Conservation (phyloP, 2,888 invertebrate genomes). For the Nineta flava region DNA sequence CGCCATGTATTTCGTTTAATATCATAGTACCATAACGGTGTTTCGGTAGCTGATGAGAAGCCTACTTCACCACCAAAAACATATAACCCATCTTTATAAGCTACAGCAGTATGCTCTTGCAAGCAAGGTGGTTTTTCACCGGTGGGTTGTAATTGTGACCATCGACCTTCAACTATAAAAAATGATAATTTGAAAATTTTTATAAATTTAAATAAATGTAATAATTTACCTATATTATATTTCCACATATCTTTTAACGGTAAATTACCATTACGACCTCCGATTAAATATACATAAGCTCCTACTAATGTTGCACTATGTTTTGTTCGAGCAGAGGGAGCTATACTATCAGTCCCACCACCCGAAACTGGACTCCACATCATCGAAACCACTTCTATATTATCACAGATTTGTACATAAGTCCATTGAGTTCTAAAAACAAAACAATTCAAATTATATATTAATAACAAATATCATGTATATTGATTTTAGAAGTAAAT, state of each 20-base stretch:
- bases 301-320: constrained; percentile 66
- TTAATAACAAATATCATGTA: too few species aligned
- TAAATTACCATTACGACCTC: constrained; percentile 67
- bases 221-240: constrained; percentile 58
- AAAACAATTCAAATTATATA: too few species aligned
- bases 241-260: constrained; percentile 78
- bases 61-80: constrained; percentile 81
- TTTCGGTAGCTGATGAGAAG: constrained; percentile 57
- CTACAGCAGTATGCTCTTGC: constrained; percentile 74
- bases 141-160: constrained; percentile 54
- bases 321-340: constrained; percentile 59
- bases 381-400: constrained; percentile 2
- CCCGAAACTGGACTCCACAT: constrained; percentile 46
- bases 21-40: constrained; percentile 73
- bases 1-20: constrained; percentile 44
- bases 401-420: too few species aligned
- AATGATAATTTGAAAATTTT: constrained; percentile 15
- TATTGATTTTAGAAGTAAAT: too few species aligned
- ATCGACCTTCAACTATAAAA: constrained; percentile 55
- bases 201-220: constrained; percentile 10
- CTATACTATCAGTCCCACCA: constrained; percentile 32
- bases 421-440: too few species aligned
- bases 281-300: constrained; percentile 65
- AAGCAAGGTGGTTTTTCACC: constrained; percentile 63
- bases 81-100: constrained; percentile 56